Percentiles rank a stretch among this genome's conserved stretches.
phyloP scores from a whole-genome alignment of 1,140 invertebrate species.

The Drosophila miranda region DNA sequence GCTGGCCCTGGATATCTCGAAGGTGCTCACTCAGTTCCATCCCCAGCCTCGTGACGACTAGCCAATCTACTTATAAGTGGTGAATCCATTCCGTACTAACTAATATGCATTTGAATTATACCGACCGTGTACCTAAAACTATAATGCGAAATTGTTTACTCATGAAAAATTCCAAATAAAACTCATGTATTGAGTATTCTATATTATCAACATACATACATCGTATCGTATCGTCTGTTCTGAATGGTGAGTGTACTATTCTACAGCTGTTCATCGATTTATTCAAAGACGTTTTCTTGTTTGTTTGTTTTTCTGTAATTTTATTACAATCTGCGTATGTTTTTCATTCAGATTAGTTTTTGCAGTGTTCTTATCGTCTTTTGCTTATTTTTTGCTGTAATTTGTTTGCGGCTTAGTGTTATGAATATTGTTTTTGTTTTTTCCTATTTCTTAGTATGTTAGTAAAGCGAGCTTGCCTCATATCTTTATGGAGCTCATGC shows the following conservation, averaged over 20 bases:
- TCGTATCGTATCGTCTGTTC: conserved; percentile 7
- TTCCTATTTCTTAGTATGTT: conserved; percentile 25
- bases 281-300: conserved; percentile 45
- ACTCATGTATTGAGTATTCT: not conserved
- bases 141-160: not conserved
- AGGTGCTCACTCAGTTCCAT: conserved; percentile 87
- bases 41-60: conserved; percentile 85
- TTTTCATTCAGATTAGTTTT: conserved; percentile 59
- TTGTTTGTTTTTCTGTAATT: conserved; percentile 70
- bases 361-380: conserved; percentile 38
- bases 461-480: conserved; percentile 41
- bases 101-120: conserved; percentile 47
- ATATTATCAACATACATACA: conserved; percentile 24
- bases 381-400: conserved; percentile 47
- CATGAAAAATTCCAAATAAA: conserved; percentile 49
- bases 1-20: conserved; percentile 88
- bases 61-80: conserved; percentile 1
- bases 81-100: not conserved
- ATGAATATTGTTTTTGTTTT: conserved; percentile 14
- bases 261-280: conserved; percentile 24
- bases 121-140: conserved; percentile 44
- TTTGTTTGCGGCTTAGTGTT: conserved; percentile 45
- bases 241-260: conserved; percentile 1
- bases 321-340: conserved; percentile 67
- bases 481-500: conserved; percentile 24